Evolutionary conservation across 2,797 vertebrate genomes (phyloP).

Genomic region (Pygocentrus nattereri): DNA sequence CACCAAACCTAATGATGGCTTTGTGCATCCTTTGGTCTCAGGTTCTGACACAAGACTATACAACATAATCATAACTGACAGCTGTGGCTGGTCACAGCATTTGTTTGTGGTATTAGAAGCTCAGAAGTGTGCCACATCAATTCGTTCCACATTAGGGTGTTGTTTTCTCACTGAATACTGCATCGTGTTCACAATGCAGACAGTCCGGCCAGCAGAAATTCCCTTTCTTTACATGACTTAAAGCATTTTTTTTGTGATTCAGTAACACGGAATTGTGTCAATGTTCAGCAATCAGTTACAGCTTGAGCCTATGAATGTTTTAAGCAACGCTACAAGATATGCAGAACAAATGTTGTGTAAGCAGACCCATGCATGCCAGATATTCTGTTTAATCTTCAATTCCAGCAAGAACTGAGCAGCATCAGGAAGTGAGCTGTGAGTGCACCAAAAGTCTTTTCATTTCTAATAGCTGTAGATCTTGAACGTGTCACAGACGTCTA

Average conservation of each 20-base stretch:
- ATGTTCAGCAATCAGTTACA: neutral
- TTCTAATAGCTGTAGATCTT: slow-evolving; percentile 3
- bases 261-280: neutral
- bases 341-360: slow-evolving; percentile 13
- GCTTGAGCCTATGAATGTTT: slow-evolving; percentile 5
- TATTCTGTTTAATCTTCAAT: slow-evolving; percentile 18
- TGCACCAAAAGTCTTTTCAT: neutral
- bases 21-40: neutral
- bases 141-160: slow-evolving; percentile 5
- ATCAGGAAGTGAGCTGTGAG: neutral
- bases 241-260: neutral
- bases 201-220: neutral
- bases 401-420: neutral
- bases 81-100: slow-evolving; percentile 22
- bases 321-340: neutral
- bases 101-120: neutral
- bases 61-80: slow-evolving; percentile 26
- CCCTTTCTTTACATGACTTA: neutral
- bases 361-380: neutral
- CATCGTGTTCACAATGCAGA: neutral
- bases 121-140: slow-evolving; percentile 7
- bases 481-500: neutral
- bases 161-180: slow-evolving; percentile 8
- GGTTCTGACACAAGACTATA: neutral
- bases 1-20: slow-evolving; percentile 12